phyloP scores from a whole-genome alignment of 2,113 vertebrate genomes.

The Solenodon paradoxus region DNA sequence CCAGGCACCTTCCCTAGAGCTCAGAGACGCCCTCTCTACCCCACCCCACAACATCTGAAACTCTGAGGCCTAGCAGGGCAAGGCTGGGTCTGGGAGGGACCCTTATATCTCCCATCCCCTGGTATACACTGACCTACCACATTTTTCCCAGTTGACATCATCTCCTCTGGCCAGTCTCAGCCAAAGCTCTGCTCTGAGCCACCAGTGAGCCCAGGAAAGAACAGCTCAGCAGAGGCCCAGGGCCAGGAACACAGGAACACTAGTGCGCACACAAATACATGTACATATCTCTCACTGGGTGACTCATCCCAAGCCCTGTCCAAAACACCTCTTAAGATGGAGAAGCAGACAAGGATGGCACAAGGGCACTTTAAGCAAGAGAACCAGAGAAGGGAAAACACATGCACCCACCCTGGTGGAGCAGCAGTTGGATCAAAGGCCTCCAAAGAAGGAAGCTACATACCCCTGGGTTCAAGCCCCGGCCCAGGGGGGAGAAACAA shows the following conservation, averaged over 20 bases:
- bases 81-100: not conserved
- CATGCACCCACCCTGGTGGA: not conserved
- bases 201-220: slow-evolving; percentile 24
- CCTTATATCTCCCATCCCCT: not conserved
- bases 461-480: no score
- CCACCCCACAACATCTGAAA: not conserved
- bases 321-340: not conserved
- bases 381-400: not conserved
- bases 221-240: slow-evolving; percentile 17
- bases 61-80: not conserved
- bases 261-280: not conserved
- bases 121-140: not conserved
- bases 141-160: not conserved
- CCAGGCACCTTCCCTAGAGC: not conserved
- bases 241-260: not conserved
- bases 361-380: not conserved
- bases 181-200: not conserved
- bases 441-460: not conserved
- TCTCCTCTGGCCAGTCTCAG: not conserved
- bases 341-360: not conserved
- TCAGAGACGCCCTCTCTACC: not conserved
- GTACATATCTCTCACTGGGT: not conserved
- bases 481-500: no score
- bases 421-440: not conserved
- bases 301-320: not conserved